Evolutionary conservation across 2,113 vertebrate species (phyloP).

Genomic region (Tapirus terrestris): DNA sequence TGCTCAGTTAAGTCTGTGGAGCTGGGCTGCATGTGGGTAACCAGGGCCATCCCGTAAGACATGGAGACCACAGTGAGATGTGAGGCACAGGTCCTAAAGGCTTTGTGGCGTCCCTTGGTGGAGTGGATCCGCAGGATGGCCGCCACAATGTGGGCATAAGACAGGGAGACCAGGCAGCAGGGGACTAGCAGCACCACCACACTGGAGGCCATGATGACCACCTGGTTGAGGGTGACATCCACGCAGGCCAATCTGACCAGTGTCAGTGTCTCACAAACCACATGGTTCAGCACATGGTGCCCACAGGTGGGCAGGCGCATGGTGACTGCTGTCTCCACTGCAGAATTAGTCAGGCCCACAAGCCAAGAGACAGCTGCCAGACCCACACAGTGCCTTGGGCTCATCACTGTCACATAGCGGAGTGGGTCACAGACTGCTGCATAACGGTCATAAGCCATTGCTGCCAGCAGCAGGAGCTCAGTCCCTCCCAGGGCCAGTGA

Average conservation of each 20-base stretch:
- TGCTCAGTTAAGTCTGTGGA: conserved; percentile 46
- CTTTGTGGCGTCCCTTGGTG: conserved; percentile 47
- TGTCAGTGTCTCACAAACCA: conserved; percentile 64
- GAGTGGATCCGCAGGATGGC: conserved; percentile 48
- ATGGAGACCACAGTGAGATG: conserved; percentile 81
- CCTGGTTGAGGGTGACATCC: conserved; percentile 10
- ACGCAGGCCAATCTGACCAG: conserved; percentile 68
- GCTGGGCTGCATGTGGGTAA: conserved; percentile 71
- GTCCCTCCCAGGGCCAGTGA: conserved; percentile 23
- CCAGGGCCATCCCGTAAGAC: conserved; percentile 78
- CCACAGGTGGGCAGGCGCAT: conserved; percentile 77
- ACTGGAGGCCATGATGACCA: conserved; percentile 71
- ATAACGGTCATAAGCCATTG: conserved; percentile 63
- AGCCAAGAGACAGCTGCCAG: conserved; percentile 45
- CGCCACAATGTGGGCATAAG: conserved; percentile 48
- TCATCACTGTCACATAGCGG: neutral
- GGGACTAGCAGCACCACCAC: conserved; percentile 75
- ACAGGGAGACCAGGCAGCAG: conserved; percentile 79
- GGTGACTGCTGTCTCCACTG: conserved; percentile 58
- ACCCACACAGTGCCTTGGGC: neutral
- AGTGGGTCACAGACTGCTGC: conserved; percentile 55
- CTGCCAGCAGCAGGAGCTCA: conserved; percentile 39
- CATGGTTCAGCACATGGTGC: neutral
- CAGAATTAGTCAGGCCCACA: conserved; percentile 22
- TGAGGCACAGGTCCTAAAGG: conserved; percentile 78